Evolutionary conservation across 2,888 invertebrate species (phyloP).

Genomic region (Drosophila neonasuta): DNA sequence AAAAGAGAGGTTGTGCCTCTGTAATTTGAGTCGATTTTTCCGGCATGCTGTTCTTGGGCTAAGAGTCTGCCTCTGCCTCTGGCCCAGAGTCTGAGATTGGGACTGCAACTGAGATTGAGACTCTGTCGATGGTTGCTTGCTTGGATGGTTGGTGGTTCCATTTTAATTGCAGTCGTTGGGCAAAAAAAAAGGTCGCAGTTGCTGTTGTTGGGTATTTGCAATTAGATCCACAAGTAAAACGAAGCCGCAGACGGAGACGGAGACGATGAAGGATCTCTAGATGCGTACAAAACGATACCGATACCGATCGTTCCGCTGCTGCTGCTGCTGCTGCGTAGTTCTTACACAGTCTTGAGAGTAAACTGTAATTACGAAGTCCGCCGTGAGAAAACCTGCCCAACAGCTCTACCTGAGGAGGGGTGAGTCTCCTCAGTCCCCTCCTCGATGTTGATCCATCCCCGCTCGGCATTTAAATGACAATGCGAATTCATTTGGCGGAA

Average conservation of each 20-base stretch:
- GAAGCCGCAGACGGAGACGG: constrained; percentile 69
- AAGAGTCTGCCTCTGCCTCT: constrained; percentile 43
- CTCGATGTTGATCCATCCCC: neutral
- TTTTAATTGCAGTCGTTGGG: constrained; percentile 72
- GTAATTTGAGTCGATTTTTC: constrained; percentile 73
- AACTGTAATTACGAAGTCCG: constrained; percentile 66
- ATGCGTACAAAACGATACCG: constrained; percentile 63
- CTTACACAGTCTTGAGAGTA: constrained; percentile 33
- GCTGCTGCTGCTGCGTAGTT: constrained; percentile 34
- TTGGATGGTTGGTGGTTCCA: constrained; percentile 61
- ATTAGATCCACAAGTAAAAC: constrained; percentile 72
- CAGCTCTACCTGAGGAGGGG: constrained; percentile 24
- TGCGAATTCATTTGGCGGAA: constrained; percentile 63
- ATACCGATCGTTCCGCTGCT: constrained; percentile 36
- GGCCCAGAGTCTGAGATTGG: constrained; percentile 34
- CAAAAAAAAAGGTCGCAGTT: constrained; percentile 58
- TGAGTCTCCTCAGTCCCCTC: constrained; percentile 13
- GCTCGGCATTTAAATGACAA: constrained; percentile 66
- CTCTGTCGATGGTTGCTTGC: constrained; percentile 37
- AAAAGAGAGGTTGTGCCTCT: constrained; percentile 34
- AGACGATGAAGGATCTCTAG: constrained; percentile 51
- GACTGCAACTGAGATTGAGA: constrained; percentile 48
- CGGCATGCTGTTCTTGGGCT: constrained; percentile 70
- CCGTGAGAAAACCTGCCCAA: constrained; percentile 65
- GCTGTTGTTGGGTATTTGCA: constrained; percentile 53